Evolutionary conservation across 1,140 invertebrate genomes (phyloP).

Genomic region (Drosophila gunungcola): DNA sequence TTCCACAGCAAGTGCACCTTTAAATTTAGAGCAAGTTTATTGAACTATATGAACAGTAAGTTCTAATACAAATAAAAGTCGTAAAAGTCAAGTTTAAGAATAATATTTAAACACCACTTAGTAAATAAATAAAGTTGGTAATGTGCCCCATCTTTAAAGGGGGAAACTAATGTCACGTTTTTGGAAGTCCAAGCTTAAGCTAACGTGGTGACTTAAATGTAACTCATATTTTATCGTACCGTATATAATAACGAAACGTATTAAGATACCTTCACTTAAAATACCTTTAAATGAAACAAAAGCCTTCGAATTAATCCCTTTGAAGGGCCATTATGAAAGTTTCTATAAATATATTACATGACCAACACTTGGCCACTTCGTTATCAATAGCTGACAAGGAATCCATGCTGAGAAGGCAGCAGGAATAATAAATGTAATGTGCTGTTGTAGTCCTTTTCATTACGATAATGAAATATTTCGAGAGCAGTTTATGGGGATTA

Average conservation of each 20-base stretch:
- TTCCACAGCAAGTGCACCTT: too few species aligned
- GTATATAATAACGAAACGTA: neutral
- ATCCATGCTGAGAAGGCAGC: constrained; percentile 36
- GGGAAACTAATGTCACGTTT: too few species aligned
- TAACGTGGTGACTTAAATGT: neutral
- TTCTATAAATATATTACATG: neutral
- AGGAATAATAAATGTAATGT: constrained; percentile 61
- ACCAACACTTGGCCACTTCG: constrained; percentile 45
- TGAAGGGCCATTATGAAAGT: constrained; percentile 10
- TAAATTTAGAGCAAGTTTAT: too few species aligned
- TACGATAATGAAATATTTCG: constrained; percentile 81
- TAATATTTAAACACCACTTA: too few species aligned
- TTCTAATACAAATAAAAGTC: too few species aligned
- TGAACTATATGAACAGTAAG: too few species aligned
- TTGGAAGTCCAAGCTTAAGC: too few species aligned
- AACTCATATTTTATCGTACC: neutral
- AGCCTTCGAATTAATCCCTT: neutral
- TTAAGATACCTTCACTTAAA: neutral
- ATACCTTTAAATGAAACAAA: neutral
- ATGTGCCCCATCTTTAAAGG: too few species aligned
- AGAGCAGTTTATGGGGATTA: constrained; percentile 81
- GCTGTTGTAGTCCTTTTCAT: constrained; percentile 73
- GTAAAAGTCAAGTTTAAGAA: too few species aligned
- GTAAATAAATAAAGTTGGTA: too few species aligned
- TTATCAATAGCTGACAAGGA: constrained; percentile 60